Evolutionary conservation across 92 coral and sea anemone species (phyloP), one percentile per base, ranked within the genome.

Genomic region (Phymanthus crucifer): DNA sequence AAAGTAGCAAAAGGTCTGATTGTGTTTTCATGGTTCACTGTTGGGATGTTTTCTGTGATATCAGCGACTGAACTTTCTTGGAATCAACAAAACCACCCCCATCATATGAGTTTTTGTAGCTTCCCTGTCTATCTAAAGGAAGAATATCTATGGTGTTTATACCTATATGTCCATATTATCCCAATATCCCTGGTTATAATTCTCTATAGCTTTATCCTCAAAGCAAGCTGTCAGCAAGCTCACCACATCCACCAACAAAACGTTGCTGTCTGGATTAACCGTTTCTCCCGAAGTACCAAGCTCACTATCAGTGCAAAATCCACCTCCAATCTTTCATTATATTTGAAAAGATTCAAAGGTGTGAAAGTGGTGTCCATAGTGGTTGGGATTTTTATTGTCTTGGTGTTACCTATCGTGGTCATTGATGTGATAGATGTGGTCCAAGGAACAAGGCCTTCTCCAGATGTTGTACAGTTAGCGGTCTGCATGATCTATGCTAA

Each of bases 401-500:
- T 91, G 54, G 95, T 91, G 3, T 73, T 83, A 8, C 95, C 95
- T 0, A 88, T 91, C 26, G 85, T 91, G 32, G 81, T 64, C 2
- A 91, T 91, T 13, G 95, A 91, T 69, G 72, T 88, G 1, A 78
- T 81, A 1, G 95, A 91, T 75, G 77, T 91, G 72, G 48, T 91
- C 19, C 86, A 84, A 9, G 90, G 88, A 1, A 81, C 77, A 3
- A 58, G 84, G 24, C 90, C 90, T 2, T 89, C 95, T 2, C 71
- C 48, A 38, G 45, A 24, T 18, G n/a, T 88, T n/a, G 84, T 87
- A 1, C 68, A 72, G 46, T 1, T 85, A 13, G 76, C 90, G 2
- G 92, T 91, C 7, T 91, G 91, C 71, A 85, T 91, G 95, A 91
- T 91, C 32, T 91, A 88, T 75, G 92, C 92, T 26, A 91, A 91